Conservation (phyloP, 2,113 vertebrate genomes). For the Gallinago paraguaiae region DNA sequence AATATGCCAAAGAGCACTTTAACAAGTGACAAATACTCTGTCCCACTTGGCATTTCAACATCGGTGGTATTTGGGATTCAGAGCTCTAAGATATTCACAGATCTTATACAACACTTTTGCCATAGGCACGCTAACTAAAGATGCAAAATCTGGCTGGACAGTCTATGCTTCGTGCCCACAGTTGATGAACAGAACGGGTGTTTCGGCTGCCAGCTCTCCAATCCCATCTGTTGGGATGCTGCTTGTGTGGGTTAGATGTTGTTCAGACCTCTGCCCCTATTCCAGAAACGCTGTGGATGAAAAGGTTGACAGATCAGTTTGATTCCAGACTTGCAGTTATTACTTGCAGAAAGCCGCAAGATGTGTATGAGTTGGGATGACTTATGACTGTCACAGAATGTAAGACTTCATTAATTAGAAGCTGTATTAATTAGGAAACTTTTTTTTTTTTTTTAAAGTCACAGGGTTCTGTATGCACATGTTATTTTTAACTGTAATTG, state of each 20-base stretch:
- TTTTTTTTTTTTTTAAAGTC: neutral
- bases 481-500: slow-evolving; percentile 32
- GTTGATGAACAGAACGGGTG: neutral
- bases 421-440: slow-evolving; percentile 24
- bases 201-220: neutral
- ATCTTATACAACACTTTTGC: slow-evolving; percentile 6
- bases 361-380: neutral
- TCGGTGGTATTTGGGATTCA: neutral
- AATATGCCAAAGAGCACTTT: neutral
- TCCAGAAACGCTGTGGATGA: rapidly evolving
- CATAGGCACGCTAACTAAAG: neutral
- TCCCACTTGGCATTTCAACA: neutral
- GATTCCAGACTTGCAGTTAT: neutral
- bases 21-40: neutral
- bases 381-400: neutral
- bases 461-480: neutral
- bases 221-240: slow-evolving; percentile 14
- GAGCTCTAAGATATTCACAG: neutral
- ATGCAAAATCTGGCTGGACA: neutral
- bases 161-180: neutral
- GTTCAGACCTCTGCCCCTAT: neutral
- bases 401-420: slow-evolving; percentile 29
- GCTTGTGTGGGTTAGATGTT: slow-evolving; percentile 13
- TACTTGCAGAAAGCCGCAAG: neutral
- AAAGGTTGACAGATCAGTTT: neutral